phyloP scores from a whole-genome alignment of 2,113 vertebrate species.

The Dasyprocta punctata region DNA sequence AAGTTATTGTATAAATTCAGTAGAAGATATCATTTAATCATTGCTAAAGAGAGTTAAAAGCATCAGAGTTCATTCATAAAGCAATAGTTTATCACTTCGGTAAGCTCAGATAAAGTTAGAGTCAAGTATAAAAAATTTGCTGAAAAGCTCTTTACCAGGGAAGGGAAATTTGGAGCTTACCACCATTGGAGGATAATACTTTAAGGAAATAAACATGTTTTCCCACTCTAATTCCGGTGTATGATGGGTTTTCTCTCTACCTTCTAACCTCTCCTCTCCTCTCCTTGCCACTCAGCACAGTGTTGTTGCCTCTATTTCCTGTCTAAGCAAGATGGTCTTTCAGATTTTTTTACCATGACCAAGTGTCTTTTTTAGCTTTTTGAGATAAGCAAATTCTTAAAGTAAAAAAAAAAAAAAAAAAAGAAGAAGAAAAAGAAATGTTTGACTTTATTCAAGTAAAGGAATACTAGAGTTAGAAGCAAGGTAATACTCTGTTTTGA shows the following conservation, averaged over 20 bases:
- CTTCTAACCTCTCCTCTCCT: rapidly evolving
- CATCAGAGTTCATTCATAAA: background rate
- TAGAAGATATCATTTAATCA: background rate
- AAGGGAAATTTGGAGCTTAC: background rate
- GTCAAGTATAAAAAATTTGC: background rate
- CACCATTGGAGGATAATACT: background rate
- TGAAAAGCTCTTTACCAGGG: background rate
- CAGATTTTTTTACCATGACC: background rate
- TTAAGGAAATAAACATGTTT: background rate
- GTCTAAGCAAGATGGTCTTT: background rate
- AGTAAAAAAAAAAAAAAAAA: background rate
- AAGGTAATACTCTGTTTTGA: background rate
- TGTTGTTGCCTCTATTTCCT: background rate
- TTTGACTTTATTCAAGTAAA: background rate
- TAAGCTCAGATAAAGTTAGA: background rate
- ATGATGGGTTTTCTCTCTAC: background rate
- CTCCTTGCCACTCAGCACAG: background rate
- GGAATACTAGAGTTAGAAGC: background rate
- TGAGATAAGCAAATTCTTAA: background rate
- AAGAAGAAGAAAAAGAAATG: no score
- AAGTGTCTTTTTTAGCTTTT: background rate
- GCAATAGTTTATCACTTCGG: background rate
- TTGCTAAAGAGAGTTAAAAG: background rate
- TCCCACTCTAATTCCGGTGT: background rate
- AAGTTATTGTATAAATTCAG: background rate